These are phyloP conservation scores for Gonocerus acuteangulatus DNA, from an alignment of 2,888 invertebrate genomes.

Conservation along the genomic window DNA sequence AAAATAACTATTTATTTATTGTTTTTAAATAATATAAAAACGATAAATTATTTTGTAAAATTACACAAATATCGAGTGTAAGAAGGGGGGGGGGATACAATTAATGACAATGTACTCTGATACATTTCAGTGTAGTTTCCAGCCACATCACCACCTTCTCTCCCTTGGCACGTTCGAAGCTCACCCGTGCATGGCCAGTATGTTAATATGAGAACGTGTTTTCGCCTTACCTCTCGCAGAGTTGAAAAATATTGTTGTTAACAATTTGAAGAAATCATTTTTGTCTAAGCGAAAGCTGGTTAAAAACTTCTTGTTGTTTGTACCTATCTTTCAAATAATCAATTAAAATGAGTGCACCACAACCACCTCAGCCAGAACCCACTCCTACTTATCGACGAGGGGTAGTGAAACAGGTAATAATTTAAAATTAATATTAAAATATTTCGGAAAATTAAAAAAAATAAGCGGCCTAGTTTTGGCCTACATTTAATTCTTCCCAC, in stretches of 20 bases:
- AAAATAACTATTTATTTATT: too few relatives aligned
- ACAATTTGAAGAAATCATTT: neutral
- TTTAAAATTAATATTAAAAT: neutral
- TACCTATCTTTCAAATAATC: conserved; percentile 12
- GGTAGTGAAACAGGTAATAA: conserved; percentile 52
- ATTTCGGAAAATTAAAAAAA: neutral
- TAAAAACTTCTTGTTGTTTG: neutral
- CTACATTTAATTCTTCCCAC: neutral
- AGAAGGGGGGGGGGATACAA: neutral
- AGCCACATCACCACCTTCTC: conserved; percentile 28
- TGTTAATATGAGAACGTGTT: conserved; percentile 24
- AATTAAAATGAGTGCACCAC: conserved; percentile 32
- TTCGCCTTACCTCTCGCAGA: neutral
- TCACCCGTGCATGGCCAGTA: conserved; percentile 13
- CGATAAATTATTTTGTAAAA: too few relatives aligned
- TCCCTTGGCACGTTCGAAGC: conserved; percentile 10
- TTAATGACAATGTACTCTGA: neutral
- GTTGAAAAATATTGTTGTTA: neutral
- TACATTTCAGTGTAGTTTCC: conserved; percentile 7
- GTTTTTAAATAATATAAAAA: too few relatives aligned
- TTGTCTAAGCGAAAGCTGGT: neutral
- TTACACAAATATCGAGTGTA: too few relatives aligned
- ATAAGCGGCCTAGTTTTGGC: neutral
- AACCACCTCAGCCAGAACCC: conserved; percentile 30
- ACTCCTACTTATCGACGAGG: conserved; percentile 41